Evolutionary conservation across 2,113 vertebrate species (phyloP), one percentile per base, ranked within the genome.

Genomic region (mouse (Mus musculus)): DNA sequence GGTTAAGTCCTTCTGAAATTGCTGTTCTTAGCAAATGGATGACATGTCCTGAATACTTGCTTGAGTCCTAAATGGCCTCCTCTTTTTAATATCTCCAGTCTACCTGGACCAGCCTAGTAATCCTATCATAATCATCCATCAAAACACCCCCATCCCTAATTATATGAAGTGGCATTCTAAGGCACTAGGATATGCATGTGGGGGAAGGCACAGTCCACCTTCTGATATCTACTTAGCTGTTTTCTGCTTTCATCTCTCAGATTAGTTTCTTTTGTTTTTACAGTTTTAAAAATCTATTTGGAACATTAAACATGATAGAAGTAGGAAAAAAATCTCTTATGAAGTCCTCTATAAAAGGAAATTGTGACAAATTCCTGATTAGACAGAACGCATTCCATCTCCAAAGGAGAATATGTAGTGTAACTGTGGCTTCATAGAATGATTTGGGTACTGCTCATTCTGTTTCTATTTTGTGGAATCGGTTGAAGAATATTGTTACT

Each of bases 131-230:
- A 42, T 22, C 12, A 19, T 5, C 49, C 30, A 7, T 46, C 75
- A 52, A 46, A 76, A 46, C 20, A 65, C 3, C 49, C 12, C 33
- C 69, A 24, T 54, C 28, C 82, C 87, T 65, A 52, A 28, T 76
- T 65, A 52, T 36, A 78, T 61, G 14, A 1, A 59, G 13, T 42
- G 36, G 24, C 22, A 26, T 33, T 46, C 26, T 30, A 12, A 88
- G 26, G 28, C 7, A 11, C 19, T 6, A 6, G 22, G 36, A 16
- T 59, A 26, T 0, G 24, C 26, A 59, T 75, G 36, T 36, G 0
- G 19, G 24, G 4, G 24, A 28, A 0, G 59, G 5, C 1, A 19
- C 1, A 16, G 4, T 24, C 46, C 46, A 85, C 71, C 8, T 30
- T 12, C 1, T 61, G 20, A 93, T 30, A 39, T 4, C 1, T 1